Percentiles rank a stretch among this genome's conserved stretches.
Evolutionary conservation across 2,113 vertebrate species (phyloP).

Genomic region (Triplophysa tibetana): DNA sequence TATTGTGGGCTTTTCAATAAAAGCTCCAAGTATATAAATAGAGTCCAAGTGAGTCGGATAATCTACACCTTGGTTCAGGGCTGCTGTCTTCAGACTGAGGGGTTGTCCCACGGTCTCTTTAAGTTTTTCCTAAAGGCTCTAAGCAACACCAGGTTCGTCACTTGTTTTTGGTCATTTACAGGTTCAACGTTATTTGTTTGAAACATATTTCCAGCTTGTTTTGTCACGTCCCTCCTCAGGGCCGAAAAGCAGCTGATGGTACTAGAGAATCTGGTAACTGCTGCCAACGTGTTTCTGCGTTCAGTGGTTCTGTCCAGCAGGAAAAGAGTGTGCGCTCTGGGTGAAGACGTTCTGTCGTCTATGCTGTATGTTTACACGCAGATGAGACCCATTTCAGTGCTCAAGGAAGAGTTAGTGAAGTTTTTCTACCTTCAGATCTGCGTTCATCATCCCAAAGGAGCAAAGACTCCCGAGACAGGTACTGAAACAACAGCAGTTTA

Average conservation of each 20-base stretch:
- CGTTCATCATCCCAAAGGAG: constrained; percentile 91
- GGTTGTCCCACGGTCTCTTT: constrained; percentile 74
- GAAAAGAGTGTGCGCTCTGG: constrained; percentile 81
- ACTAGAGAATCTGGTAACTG: constrained; percentile 86
- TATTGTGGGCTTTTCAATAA: constrained; percentile 81
- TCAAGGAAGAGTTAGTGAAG: constrained; percentile 89
- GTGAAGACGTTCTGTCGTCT: constrained; percentile 86
- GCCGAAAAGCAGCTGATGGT: constrained; percentile 81
- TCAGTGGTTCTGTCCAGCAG: constrained; percentile 82
- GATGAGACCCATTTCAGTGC: constrained; percentile 78
- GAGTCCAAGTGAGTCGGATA: constrained; percentile 86
- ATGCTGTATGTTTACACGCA: constrained; percentile 85
- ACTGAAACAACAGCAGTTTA: background rate
- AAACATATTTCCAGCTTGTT: background rate
- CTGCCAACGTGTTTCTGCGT: constrained; percentile 83
- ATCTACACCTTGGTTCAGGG: constrained; percentile 84
- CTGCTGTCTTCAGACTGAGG: constrained; percentile 85
- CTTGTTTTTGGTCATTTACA: background rate
- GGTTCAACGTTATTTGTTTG: background rate
- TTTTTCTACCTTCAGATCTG: constrained; percentile 85
- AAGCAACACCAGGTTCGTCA: constrained; percentile 79
- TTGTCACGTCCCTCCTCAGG: constrained; percentile 63
- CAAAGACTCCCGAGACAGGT: constrained; percentile 85
- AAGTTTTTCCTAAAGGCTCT: constrained; percentile 85
- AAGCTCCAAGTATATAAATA: constrained; percentile 80